Evolutionary conservation across 2,797 vertebrate genomes (phyloP), one percentile per base, ranked within the genome.

Genomic region (Rhynchotus rufescens): DNA sequence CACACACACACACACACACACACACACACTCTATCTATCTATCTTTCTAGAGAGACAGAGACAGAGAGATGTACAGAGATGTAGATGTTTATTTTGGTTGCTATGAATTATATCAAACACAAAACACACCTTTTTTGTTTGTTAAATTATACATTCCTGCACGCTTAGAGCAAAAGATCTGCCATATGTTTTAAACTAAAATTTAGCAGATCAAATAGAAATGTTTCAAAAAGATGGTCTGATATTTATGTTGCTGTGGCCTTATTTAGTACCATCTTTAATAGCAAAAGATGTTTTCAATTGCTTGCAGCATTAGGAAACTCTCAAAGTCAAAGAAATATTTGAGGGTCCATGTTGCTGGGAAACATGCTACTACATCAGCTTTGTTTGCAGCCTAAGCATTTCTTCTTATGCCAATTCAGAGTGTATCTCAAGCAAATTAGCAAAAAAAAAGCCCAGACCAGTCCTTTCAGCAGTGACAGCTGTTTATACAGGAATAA

Each of bases 401-500:
- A 36, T 54, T 86, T 84, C 7, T 94, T 85, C 88, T 84, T 40
- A 80, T 59, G 51, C n/a, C 79, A 78, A 47, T 76, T 84, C 79
- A 86, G 16, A 93, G 22, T 92, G 42, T 9, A 68, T 32, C 80
- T 87, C 62, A 67, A 79, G 51, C 10, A 87, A 83, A 89, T 38
- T 12, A 20, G n/a, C 14, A 59, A 22, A 62, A 52, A 52, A 36
- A 36, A 36, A 38, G 52, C 4, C 20, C 68, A 74, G 62, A 71
- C 3, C 5, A 73, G 30, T 51, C 38, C 54, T 75, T 88, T 91
- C 68, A 91, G 38, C 40, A 49, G 22, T 20, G 72, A 86, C 57
- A 93, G 72, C 42, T 93, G 78, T 90, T 96, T 86, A 88, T 47
- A 80, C 5, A 88, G 68, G 32, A 86, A 86, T 66, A 88, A 81